phyloP scores from a whole-genome alignment of 2,113 vertebrate genomes.

The Myotis davidii region DNA sequence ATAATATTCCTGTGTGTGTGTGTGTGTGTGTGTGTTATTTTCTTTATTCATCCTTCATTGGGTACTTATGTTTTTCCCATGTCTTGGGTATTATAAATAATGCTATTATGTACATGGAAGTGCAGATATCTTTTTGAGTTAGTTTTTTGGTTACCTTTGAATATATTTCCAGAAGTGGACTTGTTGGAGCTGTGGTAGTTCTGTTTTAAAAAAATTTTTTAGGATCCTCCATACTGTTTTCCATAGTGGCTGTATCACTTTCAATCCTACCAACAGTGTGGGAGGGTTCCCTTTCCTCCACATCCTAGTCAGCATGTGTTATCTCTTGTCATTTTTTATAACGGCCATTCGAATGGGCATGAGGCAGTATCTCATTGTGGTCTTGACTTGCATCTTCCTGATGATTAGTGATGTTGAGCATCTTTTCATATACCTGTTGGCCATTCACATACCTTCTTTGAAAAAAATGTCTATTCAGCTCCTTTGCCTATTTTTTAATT shows the following conservation, averaged over 20 bases:
- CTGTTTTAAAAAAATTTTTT: not conserved
- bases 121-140: not conserved
- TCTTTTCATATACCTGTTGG: not conserved
- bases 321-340: not conserved
- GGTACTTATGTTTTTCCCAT: not conserved
- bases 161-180: not conserved
- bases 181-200: not conserved
- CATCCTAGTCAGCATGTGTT: not conserved
- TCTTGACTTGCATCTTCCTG: not conserved
- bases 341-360: not conserved
- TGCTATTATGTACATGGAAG: not conserved
- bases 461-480: not conserved
- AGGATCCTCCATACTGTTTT: not conserved
- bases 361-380: not conserved
- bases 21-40: not conserved
- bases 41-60: not conserved
- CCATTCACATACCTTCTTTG: not conserved
- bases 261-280: not conserved
- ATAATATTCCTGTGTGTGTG: not conserved
- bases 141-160: not conserved
- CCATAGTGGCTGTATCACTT: not conserved
- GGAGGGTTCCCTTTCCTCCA: not conserved
- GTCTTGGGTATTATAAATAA: not conserved
- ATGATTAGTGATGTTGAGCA: not conserved
- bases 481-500: not conserved